These are phyloP conservation scores for Epirrhoe alternata DNA, from an alignment of 2,888 invertebrate species.

Conservation along the genomic window DNA sequence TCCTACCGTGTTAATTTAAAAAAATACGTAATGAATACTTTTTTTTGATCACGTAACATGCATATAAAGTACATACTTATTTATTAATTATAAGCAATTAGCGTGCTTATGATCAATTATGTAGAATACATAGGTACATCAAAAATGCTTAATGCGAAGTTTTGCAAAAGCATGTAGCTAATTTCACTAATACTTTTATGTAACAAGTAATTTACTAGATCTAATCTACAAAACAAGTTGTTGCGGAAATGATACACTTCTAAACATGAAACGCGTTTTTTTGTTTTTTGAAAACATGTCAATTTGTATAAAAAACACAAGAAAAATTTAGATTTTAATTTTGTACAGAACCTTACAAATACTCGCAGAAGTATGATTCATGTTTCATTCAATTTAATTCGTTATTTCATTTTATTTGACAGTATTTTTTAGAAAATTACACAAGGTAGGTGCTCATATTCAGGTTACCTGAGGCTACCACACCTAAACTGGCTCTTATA, in stretches of 20 bases:
- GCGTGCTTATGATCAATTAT: not conserved
- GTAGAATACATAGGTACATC: not conserved
- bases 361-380: too few species aligned
- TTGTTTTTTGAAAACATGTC: too few species aligned
- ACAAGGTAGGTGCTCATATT: too few species aligned
- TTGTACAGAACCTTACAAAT: too few species aligned
- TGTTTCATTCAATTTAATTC: too few species aligned
- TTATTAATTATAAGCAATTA: not conserved
- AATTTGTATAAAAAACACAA: conserved; percentile 2
- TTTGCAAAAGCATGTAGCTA: conserved; percentile 19
- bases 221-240: conserved; percentile 27
- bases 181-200: conserved; percentile 25
- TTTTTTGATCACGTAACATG: not conserved
- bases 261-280: conserved; percentile 13
- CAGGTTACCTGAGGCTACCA: not conserved
- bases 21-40: too few species aligned
- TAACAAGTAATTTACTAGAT: conserved; percentile 26
- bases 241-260: conserved; percentile 16
- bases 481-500: not conserved
- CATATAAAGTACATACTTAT: not conserved
- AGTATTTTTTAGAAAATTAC: too few species aligned
- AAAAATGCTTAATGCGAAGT: conserved; percentile 14
- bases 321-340: not conserved
- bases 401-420: too few species aligned
- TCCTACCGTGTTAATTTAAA: too few species aligned